Base-by-base conservation (phyloP, 2,888 invertebrate species). In the Embidobia sp. region DNA sequence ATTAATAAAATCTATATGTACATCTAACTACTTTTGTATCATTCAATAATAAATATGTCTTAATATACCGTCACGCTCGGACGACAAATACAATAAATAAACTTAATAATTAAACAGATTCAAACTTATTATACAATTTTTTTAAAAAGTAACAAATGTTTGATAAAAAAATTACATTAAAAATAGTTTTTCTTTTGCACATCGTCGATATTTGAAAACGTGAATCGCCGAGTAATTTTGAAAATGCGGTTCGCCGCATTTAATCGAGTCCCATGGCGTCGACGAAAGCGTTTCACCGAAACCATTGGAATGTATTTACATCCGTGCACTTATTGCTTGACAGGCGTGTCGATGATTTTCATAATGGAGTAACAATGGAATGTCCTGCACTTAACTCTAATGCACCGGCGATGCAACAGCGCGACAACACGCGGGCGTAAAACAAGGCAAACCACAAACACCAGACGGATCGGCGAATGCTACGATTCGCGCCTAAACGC, bases 301-400 rank as follows among this genome's bases (percentile, higher is more conserved):
- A 69, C 42, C 22, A 29, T 69, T 19, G 59, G 42, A 69, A 57
- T 18, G 40, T 48, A 67, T 69, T 70, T 19, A 22, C 18, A 40
- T 61, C 10, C 44, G 18, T 3, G 33, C 59, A 40, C 35, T 63
- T 53, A 63, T 53, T 53, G 46, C 51, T 31, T 29, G 53, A 53
- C 61, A 46, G 37, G 19, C 61, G 69, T 64, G 48, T 49, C 77
- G 77, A 81, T 84, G 83, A 84, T 85, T 83, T 83, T 80, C 78
- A 79, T 83, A 84, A 86, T 85, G 82, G 80, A 77, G 53, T 77
- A 78, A 83, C 81, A 69, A 74, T 77, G 35, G 48, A 64, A 74
- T 63, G 57, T 40, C 22, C 53, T 81, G 81, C 83, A 84, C 84
- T 85, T 84, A 80, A 81, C 80, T 80, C 80, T 83, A 83, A 86